Evolutionary conservation across 2,113 vertebrate species (phyloP), one percentile per base, ranked within the genome.

Genomic region (Dipodomys stephensi): DNA sequence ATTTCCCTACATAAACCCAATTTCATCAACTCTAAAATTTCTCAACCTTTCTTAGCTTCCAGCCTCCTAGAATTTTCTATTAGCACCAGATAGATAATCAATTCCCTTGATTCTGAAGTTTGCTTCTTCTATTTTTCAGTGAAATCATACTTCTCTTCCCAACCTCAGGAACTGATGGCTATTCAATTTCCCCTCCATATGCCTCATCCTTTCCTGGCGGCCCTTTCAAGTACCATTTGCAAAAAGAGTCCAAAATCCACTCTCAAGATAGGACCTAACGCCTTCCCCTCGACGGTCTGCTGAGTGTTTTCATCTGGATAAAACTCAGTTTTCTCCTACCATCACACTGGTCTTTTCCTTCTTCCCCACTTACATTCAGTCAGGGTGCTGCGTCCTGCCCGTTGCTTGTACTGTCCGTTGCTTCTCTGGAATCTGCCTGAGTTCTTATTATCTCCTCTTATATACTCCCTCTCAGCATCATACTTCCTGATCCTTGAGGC

Each of bases 1-100:
- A 88, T 46, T 76, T 92, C 87, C 44, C 65, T 87, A 87, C 39
- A 78, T 68, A 88, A 96, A 88, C 20, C 53, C 69, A 96, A 93
- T 77, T 49, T 25, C 28, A 89, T 20, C 35, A 84, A 68, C 64
- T 94, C 71, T 80, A 92, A 83, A 67, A 91, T 65, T 53, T 82
- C n/a, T 90, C 76, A 64, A 90, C 69, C 81, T 80, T 81, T 57
- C 79, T 95, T 53, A 13, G 57, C 19, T 78, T 92, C 67, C 25
- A 44, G 62, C 57, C 44, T 85, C 64, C 27, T 53, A 30, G 35
- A 57, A 57, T 65, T 94, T 95, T 78, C 81, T 84, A 73, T 22
- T 84, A 73, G 60, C 68, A 30, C 79, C 28, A 65, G 83, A 86
- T 60, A 68, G 72, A 57, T 80, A 60, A 97, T 76, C 69, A 93